These are phyloP conservation scores for Axis porcinus DNA, from an alignment of 2,113 vertebrate species.

Conservation along the genomic window DNA sequence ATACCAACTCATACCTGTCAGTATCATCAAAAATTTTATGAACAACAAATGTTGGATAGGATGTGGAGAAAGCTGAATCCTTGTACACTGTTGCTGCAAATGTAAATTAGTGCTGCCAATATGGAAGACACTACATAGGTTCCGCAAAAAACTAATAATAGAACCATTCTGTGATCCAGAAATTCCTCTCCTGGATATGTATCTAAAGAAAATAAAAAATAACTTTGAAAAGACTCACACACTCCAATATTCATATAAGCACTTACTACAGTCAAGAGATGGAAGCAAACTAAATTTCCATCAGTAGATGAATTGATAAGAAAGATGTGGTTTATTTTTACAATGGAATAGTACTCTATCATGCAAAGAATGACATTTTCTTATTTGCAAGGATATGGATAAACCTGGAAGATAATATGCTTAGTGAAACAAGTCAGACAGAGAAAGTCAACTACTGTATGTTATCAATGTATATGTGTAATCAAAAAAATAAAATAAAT, in stretches of 20 bases:
- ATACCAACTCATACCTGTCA: not conserved
- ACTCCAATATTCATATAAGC: not conserved
- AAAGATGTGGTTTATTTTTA: not conserved
- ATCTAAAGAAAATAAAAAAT: not conserved
- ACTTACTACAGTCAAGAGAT: not conserved
- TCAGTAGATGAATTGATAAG: not conserved
- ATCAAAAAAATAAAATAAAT: not conserved
- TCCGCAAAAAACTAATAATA: not conserved
- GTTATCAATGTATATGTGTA: not conserved
- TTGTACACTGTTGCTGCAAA: not conserved
- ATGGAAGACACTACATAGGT: not conserved
- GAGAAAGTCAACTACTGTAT: not conserved
- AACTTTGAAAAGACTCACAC: not conserved
- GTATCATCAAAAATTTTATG: not conserved
- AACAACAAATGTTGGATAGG: not conserved
- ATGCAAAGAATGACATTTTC: not conserved
- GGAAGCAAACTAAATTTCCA: not conserved
- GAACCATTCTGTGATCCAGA: not conserved
- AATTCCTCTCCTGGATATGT: not conserved
- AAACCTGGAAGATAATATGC: not conserved
- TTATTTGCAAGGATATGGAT: not conserved
- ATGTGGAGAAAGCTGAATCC: not conserved
- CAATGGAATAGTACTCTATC: not conserved
- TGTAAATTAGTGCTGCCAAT: not conserved
- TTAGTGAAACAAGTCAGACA: not conserved